Percentiles rank a stretch among this genome's conserved stretches.
Conservation (phyloP, 2,888 invertebrate species). For the Oxystoma pomonae region DNA sequence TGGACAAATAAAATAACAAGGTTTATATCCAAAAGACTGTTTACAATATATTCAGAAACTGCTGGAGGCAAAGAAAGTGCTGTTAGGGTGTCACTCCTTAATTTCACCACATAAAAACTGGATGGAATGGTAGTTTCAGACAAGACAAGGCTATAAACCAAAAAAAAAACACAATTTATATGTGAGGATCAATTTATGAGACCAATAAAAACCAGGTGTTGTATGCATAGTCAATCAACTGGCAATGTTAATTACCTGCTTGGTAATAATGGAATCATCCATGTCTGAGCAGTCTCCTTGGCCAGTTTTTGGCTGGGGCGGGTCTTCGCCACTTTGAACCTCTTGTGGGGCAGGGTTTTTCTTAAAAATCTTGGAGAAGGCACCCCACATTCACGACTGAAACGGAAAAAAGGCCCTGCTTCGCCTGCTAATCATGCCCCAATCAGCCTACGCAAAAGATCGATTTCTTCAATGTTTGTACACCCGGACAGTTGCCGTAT, state of each 20-base stretch:
- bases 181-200: neutral
- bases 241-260: slow-evolving; percentile 57
- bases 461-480: neutral
- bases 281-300: slow-evolving; percentile 52
- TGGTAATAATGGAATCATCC: slow-evolving; percentile 62
- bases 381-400: slow-evolving; percentile 46
- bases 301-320: slow-evolving; percentile 38
- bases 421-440: slow-evolving; percentile 47
- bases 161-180: neutral
- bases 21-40: too few relatives aligned
- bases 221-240: neutral
- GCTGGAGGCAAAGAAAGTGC: neutral
- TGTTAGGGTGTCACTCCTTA: neutral
- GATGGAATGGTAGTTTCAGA: neutral
- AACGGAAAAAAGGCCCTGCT: slow-evolving; percentile 39
- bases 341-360: slow-evolving; percentile 41
- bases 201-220: neutral
- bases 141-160: neutral
- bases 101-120: neutral
- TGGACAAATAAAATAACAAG: too few relatives aligned
- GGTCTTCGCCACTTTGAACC: slow-evolving; percentile 34
- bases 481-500: neutral
- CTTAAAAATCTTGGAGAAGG: slow-evolving; percentile 46
- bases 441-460: slow-evolving; percentile 36
- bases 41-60: too few relatives aligned